A percentile compares a stretch with the other conserved stretches of the same genome.
Conservation (phyloP, 2,888 invertebrate genomes). For the Hartigia nigra region DNA sequence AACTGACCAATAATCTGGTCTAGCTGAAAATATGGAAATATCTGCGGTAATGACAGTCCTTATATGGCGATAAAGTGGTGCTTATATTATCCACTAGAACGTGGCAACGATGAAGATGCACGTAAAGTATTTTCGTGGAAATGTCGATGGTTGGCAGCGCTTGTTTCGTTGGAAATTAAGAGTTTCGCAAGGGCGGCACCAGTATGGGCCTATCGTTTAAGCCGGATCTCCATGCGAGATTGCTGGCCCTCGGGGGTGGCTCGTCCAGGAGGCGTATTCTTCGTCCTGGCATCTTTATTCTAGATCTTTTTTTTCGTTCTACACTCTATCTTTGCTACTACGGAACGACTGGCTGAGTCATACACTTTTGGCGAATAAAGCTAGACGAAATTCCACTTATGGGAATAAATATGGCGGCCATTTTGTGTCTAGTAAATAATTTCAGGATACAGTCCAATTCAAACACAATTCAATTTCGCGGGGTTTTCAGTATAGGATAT, state of each 20-base stretch:
- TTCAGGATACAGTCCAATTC: not conserved
- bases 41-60: conserved; percentile 52
- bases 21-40: conserved; percentile 63
- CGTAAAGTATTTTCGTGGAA: conserved; percentile 61
- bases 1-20: conserved; percentile 47
- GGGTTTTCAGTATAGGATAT: not conserved
- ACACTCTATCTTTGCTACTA: not conserved
- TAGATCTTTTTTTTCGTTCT: not conserved
- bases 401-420: not conserved
- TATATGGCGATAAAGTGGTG: conserved; percentile 12
- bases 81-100: not conserved
- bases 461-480: not conserved
- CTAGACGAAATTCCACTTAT: not conserved
- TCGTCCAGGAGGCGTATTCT: not conserved
- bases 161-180: conserved; percentile 57
- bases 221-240: conserved; percentile 64
- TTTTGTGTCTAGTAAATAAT: not conserved
- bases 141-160: conserved; percentile 39
- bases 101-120: conserved; percentile 34
- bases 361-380: not conserved
- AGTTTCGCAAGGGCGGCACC: conserved; percentile 60
- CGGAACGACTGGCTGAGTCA: not conserved
- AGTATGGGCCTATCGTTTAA: conserved; percentile 64
- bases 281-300: not conserved
- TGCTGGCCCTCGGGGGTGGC: conserved; percentile 55